Evolutionary conservation across 1,140 invertebrate species (phyloP), one percentile per base, ranked within the genome.

Genomic region (Penaeus vannamei): DNA sequence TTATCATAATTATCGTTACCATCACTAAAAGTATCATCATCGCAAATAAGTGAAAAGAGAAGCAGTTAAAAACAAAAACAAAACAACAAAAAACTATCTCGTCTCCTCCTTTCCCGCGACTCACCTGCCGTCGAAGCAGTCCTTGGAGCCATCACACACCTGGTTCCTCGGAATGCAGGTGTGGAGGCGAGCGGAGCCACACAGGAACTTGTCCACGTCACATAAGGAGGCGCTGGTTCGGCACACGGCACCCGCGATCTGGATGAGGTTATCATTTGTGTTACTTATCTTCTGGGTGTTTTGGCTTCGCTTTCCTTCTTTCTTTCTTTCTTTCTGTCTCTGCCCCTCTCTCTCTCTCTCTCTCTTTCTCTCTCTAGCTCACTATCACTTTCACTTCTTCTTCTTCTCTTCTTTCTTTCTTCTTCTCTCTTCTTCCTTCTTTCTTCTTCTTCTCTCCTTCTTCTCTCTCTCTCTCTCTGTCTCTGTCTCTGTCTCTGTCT

Each of bases 121-220:
- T 84, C 4, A 90, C 90, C 90, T 91, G 69, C 94, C 93, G 92
- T 97, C 96, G 0, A 93, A 92, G 92, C 96, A 97, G 91, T 97
- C 96, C 42, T 93, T 91, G 0, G 95, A 94, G 64, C 94, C 94
- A 92, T 97, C 96, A 90, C 96, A 97, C 12, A 96, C 93, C 91
- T 95, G 96, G 2, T 93, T 92, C 0, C 94, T 93, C 0, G 94
- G 93, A 61, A 97, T 94, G 92, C 96, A 97, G 19, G 72, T 90
- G 84, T 81, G 81, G 8, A 66, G 12, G 2, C 86, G 66, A 0
- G 64, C 32, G 8, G 22, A 7, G 3, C 84, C 83, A 46, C 90
- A 91, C 86, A 80, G 86, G 77, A 90, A 91, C 32, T 91, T 53
- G 14, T 86, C 69, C 0, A 26, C 26, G 1, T 4, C 32, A 59